Percentiles rank a stretch among this genome's conserved stretches.
Conservation (phyloP, 2,113 vertebrate species). For the Tragulus kanchil region DNA sequence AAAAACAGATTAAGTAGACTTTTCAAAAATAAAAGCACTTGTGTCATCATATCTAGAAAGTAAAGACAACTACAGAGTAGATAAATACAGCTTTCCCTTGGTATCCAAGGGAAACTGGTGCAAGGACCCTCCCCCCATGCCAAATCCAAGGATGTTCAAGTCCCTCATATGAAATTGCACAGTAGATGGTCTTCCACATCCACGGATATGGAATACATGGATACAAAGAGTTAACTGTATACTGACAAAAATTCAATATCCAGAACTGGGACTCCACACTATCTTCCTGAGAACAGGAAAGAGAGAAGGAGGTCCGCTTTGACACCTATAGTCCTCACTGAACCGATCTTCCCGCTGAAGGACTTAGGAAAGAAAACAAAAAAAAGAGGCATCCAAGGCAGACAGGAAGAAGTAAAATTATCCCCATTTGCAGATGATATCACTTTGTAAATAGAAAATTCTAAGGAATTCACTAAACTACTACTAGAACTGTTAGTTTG, state of each 20-base stretch:
- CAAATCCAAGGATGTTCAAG: not conserved
- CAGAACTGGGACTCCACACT: too few species aligned
- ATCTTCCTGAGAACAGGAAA: too few species aligned
- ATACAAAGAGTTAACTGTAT: not conserved
- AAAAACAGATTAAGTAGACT: not conserved
- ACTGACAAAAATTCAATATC: too few species aligned
- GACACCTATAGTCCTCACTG: too few species aligned
- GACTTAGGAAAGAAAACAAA: not conserved
- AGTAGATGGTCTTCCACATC: not conserved
- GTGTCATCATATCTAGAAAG: not conserved
- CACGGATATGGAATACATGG: not conserved
- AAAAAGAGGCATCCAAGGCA: not conserved
- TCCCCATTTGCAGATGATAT: not conserved
- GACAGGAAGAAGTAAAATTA: not conserved
- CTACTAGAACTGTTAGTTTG: not conserved
- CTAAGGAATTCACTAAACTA: not conserved
- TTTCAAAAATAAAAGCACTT: not conserved
- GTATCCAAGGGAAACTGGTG: not conserved
- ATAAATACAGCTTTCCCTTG: not conserved
- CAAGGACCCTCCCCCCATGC: not conserved
- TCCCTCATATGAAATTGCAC: not conserved
- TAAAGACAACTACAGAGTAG: not conserved
- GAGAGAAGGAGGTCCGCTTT: too few species aligned
- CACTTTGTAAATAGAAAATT: not conserved
- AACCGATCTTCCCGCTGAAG: not conserved